A percentile compares a stretch with the other conserved stretches of the same genome.
Conservation (phyloP, 1,140 invertebrate species). For the Arion vulgaris region DNA sequence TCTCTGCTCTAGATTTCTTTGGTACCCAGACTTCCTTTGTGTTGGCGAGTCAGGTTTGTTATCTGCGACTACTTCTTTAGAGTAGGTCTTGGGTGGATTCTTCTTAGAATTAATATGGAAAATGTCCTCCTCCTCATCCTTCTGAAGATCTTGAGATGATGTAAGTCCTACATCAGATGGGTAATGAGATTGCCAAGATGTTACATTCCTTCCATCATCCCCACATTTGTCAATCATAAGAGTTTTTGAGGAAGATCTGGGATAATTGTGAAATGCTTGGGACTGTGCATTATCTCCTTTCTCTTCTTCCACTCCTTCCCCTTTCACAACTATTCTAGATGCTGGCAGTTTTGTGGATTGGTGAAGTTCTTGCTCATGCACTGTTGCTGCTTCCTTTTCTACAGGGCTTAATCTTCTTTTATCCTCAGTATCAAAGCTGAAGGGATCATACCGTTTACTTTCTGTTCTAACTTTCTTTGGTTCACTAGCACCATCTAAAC, state of each 20-base stretch:
- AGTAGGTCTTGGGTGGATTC: constrained; percentile 39
- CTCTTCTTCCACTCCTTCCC: background rate
- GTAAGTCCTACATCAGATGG: background rate
- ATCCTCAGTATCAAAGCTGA: constrained; percentile 60
- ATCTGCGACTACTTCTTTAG: constrained; percentile 39
- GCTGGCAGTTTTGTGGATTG: constrained; percentile 41
- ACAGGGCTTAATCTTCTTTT: constrained; percentile 40
- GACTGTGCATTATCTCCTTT: background rate
- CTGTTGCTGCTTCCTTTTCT: constrained; percentile 30
- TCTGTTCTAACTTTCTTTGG: constrained; percentile 45
- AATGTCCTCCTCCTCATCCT: constrained; percentile 37
- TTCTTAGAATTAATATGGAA: constrained; percentile 35
- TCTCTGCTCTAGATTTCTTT: constrained; percentile 8
- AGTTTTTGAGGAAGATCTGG: constrained; percentile 10
- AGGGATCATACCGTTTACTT: constrained; percentile 52
- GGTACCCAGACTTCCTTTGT: constrained; percentile 17
- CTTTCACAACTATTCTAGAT: constrained; percentile 41
- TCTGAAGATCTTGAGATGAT: background rate
- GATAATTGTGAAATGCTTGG: background rate
- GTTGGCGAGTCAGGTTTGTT: constrained; percentile 37
- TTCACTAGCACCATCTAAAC: constrained; percentile 40
- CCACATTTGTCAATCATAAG: constrained; percentile 41
- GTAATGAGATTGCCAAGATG: constrained; percentile 22
- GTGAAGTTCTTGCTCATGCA: constrained; percentile 4
- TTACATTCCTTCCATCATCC: constrained; percentile 38